These are phyloP conservation scores for Alfaro cultratus DNA, from an alignment of 2,797 vertebrate species.

Conservation along the genomic window DNA sequence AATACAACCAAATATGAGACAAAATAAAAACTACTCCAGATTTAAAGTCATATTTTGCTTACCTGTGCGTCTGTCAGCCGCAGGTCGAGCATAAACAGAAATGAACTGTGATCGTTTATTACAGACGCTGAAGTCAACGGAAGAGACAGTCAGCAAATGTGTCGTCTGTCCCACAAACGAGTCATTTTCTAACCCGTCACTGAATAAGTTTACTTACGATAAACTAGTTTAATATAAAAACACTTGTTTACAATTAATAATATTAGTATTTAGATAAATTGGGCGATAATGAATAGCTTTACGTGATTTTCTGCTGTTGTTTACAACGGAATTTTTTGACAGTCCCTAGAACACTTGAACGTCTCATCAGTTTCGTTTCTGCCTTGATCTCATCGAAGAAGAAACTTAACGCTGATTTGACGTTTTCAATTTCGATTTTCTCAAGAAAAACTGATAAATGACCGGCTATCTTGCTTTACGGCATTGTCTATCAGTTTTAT, in stretches of 20 bases:
- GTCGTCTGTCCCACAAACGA: fast-evolving
- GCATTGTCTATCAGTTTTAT: background rate
- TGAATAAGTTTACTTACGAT: background rate
- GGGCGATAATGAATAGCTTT: fast-evolving
- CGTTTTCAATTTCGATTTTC: background rate
- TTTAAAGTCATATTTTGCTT: background rate
- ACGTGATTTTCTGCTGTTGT: fast-evolving
- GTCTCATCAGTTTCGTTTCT: conserved; percentile 63
- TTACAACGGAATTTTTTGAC: fast-evolving
- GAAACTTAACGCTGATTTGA: conserved; percentile 43
- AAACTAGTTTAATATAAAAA: fast-evolving
- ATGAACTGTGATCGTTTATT: background rate
- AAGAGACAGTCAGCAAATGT: conserved; percentile 17
- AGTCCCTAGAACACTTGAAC: background rate
- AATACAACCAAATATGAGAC: background rate
- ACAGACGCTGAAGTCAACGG: background rate
- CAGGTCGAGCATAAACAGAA: background rate
- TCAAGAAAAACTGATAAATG: background rate
- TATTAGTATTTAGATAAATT: fast-evolving
- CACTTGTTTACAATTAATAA: fast-evolving
- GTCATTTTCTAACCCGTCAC: fast-evolving
- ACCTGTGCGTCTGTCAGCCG: conserved; percentile 10
- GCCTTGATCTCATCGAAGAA: fast-evolving
- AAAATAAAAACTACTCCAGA: background rate
- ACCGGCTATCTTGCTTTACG: background rate